phyloP scores from a whole-genome alignment of 2,888 invertebrate species.

The Omphaloscelis lunosa region DNA sequence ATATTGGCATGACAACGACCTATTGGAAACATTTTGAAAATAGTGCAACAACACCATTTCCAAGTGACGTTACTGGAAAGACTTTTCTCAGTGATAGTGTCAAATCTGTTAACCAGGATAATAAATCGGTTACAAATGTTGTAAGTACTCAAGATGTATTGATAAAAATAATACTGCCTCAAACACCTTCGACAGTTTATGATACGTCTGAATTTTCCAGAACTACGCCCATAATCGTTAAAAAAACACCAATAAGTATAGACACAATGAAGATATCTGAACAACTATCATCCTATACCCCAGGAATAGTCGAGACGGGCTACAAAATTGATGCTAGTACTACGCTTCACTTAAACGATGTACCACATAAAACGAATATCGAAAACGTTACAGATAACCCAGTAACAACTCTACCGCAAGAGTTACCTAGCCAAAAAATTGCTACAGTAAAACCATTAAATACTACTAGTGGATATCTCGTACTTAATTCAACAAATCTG shows the following conservation, averaged over 20 bases:
- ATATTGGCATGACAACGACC: neutral
- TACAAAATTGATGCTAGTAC: conserved; percentile 16
- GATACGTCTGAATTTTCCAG: conserved; percentile 5
- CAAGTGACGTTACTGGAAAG: neutral
- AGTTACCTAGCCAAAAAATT: neutral
- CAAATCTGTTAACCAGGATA: neutral
- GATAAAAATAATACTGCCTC: neutral
- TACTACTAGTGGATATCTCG: neutral
- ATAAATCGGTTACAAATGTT: neutral
- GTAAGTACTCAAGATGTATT: neutral
- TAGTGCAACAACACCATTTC: neutral
- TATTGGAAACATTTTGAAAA: neutral
- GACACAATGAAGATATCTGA: neutral
- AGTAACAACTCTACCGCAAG: conserved; percentile 1
- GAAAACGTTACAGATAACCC: neutral
- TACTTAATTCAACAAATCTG: conserved; percentile 1
- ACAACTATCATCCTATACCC: neutral
- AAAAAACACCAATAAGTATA: conserved; percentile 2
- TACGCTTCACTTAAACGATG: neutral
- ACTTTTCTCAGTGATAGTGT: neutral
- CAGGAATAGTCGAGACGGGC: neutral
- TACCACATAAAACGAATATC: neutral
- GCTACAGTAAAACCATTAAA: neutral
- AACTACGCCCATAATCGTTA: neutral
- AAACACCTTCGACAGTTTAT: neutral